Conservation (phyloP, 1,140 invertebrate species). For the Sarcophaga peregrina region DNA sequence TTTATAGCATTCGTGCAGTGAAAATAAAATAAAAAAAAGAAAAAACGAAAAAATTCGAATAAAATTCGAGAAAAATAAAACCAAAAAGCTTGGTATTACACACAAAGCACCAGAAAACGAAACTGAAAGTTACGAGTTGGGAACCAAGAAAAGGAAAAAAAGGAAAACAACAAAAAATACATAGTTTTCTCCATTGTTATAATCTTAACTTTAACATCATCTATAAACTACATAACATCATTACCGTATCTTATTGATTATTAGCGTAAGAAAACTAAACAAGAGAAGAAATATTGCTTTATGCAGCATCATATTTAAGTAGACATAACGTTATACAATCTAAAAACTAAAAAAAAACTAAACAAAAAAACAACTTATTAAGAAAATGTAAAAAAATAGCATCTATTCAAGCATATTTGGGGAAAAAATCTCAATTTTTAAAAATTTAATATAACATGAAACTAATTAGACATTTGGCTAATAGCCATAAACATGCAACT, state of each 20-base stretch:
- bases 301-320: constrained; percentile 28
- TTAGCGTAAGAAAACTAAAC: constrained; percentile 30
- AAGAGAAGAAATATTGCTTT: constrained; percentile 14
- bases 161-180: background rate
- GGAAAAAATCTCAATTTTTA: background rate
- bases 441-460: constrained; percentile 30
- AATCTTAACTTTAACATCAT: constrained; percentile 35
- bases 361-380: background rate
- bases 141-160: background rate
- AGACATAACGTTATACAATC: background rate
- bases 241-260: constrained; percentile 41
- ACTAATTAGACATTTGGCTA: constrained; percentile 38
- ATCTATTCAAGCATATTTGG: background rate
- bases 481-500: constrained; percentile 37
- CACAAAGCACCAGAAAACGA: constrained; percentile 24
- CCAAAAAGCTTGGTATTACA: no score
- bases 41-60: background rate
- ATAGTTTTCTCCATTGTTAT: constrained; percentile 29
- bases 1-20: background rate
- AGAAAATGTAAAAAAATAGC: background rate
- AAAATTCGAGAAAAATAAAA: no score
- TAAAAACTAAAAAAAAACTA: background rate
- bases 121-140: constrained; percentile 13
- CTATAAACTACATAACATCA: constrained; percentile 24
- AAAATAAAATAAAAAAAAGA: background rate